Conservation (phyloP, 2,113 vertebrate species). For the Callocephalon fimbriatum region DNA sequence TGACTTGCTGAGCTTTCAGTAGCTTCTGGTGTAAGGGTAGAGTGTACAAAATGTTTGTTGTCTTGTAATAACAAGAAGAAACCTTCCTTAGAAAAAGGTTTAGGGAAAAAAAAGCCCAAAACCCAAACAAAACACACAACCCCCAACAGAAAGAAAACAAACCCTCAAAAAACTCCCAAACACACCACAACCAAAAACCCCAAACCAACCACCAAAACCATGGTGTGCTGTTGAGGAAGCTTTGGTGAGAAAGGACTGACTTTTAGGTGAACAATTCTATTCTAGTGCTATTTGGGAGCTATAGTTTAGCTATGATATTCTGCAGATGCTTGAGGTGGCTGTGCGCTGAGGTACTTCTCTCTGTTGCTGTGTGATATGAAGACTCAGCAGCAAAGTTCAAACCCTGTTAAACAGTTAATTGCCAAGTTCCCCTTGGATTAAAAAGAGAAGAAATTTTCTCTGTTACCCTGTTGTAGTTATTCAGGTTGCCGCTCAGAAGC, state of each 20-base stretch:
- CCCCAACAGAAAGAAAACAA: not conserved
- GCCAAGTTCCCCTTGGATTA: not conserved
- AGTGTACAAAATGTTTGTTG: not conserved
- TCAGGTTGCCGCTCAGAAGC: slow-evolving; percentile 13
- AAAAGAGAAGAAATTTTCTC: not conserved
- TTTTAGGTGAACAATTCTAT: not conserved
- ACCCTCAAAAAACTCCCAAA: not conserved
- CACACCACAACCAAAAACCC: not conserved
- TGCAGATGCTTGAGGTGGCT: not conserved
- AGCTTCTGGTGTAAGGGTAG: not conserved
- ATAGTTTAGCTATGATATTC: not conserved
- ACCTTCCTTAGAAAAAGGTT: not conserved
- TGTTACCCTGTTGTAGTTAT: slow-evolving; percentile 31
- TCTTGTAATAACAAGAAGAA: not conserved
- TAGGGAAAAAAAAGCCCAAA: not conserved
- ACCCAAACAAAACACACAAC: not conserved
- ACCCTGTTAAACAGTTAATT: slow-evolving; percentile 9
- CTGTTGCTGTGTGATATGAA: not conserved
- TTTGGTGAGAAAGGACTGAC: not conserved
- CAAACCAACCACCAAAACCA: not conserved
- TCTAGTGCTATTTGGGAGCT: not conserved
- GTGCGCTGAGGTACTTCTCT: not conserved
- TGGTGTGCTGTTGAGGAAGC: not conserved
- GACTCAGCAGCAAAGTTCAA: not conserved
- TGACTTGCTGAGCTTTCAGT: not conserved